Evolutionary conservation across 2,797 vertebrate species (phyloP).

Genomic region (Lerista edwardsae): DNA sequence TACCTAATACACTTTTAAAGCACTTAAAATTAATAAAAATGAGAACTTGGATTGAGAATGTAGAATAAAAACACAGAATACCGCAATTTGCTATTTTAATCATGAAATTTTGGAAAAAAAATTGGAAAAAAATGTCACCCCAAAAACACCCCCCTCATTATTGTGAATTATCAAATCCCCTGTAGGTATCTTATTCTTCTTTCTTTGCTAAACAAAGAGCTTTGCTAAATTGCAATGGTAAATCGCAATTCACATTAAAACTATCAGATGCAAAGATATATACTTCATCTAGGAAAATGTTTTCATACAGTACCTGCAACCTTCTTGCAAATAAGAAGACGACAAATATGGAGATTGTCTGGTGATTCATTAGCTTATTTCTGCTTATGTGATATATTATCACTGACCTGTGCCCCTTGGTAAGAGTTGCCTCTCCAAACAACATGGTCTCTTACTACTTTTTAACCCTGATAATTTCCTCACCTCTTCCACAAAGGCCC

Average conservation of each 20-base stretch:
- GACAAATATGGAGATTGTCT: slow-evolving; percentile 22
- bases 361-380: slow-evolving; percentile 28
- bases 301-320: slow-evolving; percentile 20
- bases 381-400: neutral
- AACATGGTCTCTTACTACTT: slow-evolving; percentile 35
- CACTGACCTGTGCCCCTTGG: slow-evolving; percentile 25
- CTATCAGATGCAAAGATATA: slow-evolving; percentile 53
- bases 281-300: slow-evolving; percentile 60
- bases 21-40: no score
- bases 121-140: no score
- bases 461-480: slow-evolving; percentile 36
- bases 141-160: no score
- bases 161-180: slow-evolving; percentile 35
- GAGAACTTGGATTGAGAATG: no score
- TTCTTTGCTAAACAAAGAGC: slow-evolving; percentile 46
- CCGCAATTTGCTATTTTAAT: no score
- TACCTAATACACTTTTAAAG: no score
- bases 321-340: slow-evolving; percentile 9
- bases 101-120: no score
- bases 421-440: neutral
- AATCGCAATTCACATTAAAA: slow-evolving; percentile 58
- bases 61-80: no score
- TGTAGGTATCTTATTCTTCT: slow-evolving; percentile 54
- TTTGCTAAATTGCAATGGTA: slow-evolving; percentile 62
- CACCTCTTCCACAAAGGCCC: slow-evolving; percentile 35